phyloP scores from a whole-genome alignment of 2,888 invertebrate species.

The Trisateles emortualis region DNA sequence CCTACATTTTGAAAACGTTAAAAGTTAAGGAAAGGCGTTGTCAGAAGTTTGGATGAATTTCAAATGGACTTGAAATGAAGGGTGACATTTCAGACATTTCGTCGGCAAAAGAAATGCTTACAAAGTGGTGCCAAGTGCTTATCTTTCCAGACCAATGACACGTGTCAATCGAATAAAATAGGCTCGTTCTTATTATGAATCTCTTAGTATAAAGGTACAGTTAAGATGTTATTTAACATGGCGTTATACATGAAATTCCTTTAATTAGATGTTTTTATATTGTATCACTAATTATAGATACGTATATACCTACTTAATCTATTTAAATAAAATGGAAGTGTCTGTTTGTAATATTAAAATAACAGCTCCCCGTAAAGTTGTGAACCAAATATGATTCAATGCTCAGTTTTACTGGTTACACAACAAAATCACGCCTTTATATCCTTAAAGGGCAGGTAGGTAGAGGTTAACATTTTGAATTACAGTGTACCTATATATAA shows the following conservation, averaged over 20 bases:
- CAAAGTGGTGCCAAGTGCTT: constrained; percentile 38
- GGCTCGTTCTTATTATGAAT: constrained; percentile 25
- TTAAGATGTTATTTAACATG: background rate
- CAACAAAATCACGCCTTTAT: too few species aligned
- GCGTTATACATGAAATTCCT: background rate
- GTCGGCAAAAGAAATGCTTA: constrained; percentile 7
- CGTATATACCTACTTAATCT: too few species aligned
- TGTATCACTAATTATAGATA: too few species aligned
- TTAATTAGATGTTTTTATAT: too few species aligned
- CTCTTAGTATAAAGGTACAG: constrained; percentile 3
- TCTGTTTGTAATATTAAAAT: too few species aligned
- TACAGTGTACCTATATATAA: too few species aligned
- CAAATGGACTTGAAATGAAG: constrained; percentile 10
- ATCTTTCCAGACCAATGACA: constrained; percentile 46
- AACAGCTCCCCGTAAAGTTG: too few species aligned
- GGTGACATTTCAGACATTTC: constrained; percentile 14
- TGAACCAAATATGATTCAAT: too few species aligned
- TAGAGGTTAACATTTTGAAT: too few species aligned
- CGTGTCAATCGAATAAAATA: constrained; percentile 33
- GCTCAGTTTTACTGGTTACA: too few species aligned
- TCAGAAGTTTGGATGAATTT: constrained; percentile 10
- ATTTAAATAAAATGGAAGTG: too few species aligned
- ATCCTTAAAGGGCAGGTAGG: too few species aligned
- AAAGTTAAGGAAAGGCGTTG: background rate
- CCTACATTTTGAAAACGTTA: constrained; percentile 1